phyloP scores from a whole-genome alignment of 2,113 vertebrate species.

The Gymnobelideus leadbeateri region DNA sequence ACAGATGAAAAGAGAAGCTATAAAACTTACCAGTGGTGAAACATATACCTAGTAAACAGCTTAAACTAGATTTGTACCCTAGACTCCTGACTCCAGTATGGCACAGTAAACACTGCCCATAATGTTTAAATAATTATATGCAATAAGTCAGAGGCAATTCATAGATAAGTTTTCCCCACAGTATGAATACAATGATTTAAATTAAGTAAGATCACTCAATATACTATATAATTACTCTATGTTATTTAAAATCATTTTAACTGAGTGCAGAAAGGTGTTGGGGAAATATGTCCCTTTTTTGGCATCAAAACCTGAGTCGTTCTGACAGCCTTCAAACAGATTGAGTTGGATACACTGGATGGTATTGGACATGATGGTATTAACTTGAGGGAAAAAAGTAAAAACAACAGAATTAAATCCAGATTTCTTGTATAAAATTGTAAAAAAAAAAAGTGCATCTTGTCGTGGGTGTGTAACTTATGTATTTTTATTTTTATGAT shows the following conservation, averaged over 20 bases:
- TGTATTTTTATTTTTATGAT: conserved; percentile 65
- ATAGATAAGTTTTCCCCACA: neutral
- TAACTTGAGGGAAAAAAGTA: conserved; percentile 60
- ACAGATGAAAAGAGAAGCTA: neutral
- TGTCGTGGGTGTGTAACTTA: conserved; percentile 61
- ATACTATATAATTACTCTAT: neutral
- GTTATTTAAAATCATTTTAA: conserved; percentile 4
- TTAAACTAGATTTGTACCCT: neutral
- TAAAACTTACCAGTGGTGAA: neutral
- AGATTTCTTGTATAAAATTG: conserved; percentile 73
- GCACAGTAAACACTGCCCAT: neutral
- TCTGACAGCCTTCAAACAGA: conserved; percentile 64
- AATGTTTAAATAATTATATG: neutral
- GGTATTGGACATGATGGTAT: conserved; percentile 64
- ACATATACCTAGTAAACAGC: neutral
- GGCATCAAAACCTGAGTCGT: conserved; percentile 27
- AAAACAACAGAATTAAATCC: conserved; percentile 47
- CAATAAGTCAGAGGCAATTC: neutral
- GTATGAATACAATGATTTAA: neutral
- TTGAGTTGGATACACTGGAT: conserved; percentile 63
- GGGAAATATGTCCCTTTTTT: conserved; percentile 5
- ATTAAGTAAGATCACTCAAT: neutral
- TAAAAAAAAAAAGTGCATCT: conserved; percentile 54
- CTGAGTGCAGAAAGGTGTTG: conserved; percentile 17
- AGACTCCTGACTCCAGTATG: neutral